These are phyloP conservation scores for Perodicticus potto DNA, from an alignment of 2,797 vertebrate genomes.

Conservation along the genomic window DNA sequence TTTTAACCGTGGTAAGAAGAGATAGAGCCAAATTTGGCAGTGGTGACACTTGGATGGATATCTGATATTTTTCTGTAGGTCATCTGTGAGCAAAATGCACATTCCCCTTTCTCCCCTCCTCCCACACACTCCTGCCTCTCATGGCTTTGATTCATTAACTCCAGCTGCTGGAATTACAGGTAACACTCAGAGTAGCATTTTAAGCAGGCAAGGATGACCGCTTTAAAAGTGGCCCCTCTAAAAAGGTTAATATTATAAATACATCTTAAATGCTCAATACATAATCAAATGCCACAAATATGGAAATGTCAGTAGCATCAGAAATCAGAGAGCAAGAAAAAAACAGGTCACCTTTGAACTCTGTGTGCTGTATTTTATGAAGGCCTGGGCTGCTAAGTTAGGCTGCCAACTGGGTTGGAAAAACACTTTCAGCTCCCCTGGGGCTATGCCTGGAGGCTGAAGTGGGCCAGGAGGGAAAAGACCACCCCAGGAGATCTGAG, in stretches of 20 bases:
- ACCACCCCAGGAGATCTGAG: background rate
- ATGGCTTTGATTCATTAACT: constrained; percentile 83
- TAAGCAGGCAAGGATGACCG: constrained; percentile 81
- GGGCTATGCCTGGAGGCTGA: background rate
- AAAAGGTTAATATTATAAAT: constrained; percentile 87
- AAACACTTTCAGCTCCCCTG: background rate
- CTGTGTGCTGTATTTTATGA: background rate
- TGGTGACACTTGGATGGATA: background rate
- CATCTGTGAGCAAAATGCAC: constrained; percentile 69
- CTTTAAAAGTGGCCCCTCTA: constrained; percentile 75
- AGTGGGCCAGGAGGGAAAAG: background rate
- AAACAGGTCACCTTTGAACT: constrained; percentile 70
- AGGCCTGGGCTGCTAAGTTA: background rate
- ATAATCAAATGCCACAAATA: constrained; percentile 84
- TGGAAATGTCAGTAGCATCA: constrained; percentile 82
- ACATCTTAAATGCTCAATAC: constrained; percentile 86
- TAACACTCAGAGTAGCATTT: constrained; percentile 79
- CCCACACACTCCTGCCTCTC: constrained; percentile 32
- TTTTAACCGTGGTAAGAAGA: background rate
- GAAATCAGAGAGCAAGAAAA: constrained; percentile 79
- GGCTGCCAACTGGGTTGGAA: background rate
- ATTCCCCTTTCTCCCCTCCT: background rate
- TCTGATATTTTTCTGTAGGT: constrained; percentile 52
- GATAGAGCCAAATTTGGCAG: background rate
- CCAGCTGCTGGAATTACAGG: constrained; percentile 75